These are phyloP conservation scores for Fregata magnificens DNA, from an alignment of 2,113 vertebrate species.

Conservation along the genomic window DNA sequence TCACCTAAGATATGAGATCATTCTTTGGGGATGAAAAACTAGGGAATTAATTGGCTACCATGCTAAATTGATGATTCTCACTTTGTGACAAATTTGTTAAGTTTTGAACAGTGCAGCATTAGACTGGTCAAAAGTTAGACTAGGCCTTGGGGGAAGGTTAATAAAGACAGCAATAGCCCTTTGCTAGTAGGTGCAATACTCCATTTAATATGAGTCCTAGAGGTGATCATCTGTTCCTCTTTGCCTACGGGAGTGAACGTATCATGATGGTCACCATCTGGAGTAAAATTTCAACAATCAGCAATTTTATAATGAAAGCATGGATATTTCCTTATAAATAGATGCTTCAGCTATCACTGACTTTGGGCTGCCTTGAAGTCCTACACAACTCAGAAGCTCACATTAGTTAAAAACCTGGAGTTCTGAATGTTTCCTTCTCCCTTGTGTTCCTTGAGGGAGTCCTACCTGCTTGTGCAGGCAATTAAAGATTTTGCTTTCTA, in stretches of 20 bases:
- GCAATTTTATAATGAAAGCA: neutral
- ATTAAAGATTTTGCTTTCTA: neutral
- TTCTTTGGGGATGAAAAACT: neutral
- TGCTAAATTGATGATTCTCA: neutral
- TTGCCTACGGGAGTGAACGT: constrained; percentile 39
- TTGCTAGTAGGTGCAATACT: neutral
- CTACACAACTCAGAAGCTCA: neutral
- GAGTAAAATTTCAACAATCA: constrained; percentile 8
- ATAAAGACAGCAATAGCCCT: constrained; percentile 32
- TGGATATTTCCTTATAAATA: neutral
- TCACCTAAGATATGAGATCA: neutral
- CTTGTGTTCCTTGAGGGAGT: neutral
- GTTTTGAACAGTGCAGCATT: neutral
- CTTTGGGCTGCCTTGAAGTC: neutral
- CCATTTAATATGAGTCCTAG: constrained; percentile 14
- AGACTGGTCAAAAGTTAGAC: neutral
- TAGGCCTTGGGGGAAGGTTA: constrained; percentile 43
- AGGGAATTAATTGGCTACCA: neutral
- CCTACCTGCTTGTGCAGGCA: neutral
- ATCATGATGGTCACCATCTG: constrained; percentile 48
- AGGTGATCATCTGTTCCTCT: constrained; percentile 48
- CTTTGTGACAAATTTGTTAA: neutral
- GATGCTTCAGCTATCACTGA: neutral
- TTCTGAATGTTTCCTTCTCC: neutral
- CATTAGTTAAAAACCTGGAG: neutral